A percentile compares a stretch with the other conserved stretches of the same genome.
Conservation (phyloP, 53 echinoderm and acorn worm genomes). For the Arbacia lixula region DNA sequence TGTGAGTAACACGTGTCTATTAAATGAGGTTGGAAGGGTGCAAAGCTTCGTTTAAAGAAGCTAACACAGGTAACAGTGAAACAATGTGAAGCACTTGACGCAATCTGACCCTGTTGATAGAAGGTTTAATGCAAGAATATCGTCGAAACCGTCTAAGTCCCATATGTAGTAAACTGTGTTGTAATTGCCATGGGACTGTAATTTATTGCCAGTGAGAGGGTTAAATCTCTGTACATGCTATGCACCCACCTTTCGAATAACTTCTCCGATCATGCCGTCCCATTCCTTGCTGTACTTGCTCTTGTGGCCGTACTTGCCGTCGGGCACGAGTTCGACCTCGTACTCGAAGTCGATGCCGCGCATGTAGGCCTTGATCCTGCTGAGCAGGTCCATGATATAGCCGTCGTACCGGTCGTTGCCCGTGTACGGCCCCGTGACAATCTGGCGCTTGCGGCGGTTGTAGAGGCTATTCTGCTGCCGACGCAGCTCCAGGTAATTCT, state of each 20-base stretch:
- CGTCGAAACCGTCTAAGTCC: too few relatives aligned
- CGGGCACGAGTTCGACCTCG: slow-evolving; percentile 70
- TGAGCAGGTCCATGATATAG: slow-evolving; percentile 75
- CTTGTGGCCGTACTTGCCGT: slow-evolving; percentile 64
- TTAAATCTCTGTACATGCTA: too few relatives aligned
- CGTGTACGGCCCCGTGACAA: slow-evolving; percentile 40
- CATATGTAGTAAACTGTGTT: too few relatives aligned
- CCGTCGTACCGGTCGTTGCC: slow-evolving; percentile 65
- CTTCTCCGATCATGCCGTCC: slow-evolving; percentile 76
- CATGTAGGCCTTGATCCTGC: slow-evolving; percentile 60
- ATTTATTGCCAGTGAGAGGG: too few relatives aligned
- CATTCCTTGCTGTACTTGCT: slow-evolving; percentile 60
- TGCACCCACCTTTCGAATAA: slow-evolving; percentile 62
- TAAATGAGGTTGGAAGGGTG: too few relatives aligned
- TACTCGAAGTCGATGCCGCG: slow-evolving; percentile 80
- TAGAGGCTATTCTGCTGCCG: neutral
- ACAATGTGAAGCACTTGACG: too few relatives aligned
- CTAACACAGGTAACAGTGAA: too few relatives aligned
- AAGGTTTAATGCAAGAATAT: too few relatives aligned
- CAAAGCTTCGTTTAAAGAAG: too few relatives aligned
- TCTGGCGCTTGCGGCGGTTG: neutral
- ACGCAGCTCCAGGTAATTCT: slow-evolving; percentile 42
- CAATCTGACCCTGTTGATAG: too few relatives aligned
- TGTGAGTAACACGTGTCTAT: too few relatives aligned
- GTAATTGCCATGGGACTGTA: too few relatives aligned